Evolutionary conservation across 2,797 vertebrate species (phyloP), one percentile per base, ranked within the genome.

Genomic region (Staurois parvus): DNA sequence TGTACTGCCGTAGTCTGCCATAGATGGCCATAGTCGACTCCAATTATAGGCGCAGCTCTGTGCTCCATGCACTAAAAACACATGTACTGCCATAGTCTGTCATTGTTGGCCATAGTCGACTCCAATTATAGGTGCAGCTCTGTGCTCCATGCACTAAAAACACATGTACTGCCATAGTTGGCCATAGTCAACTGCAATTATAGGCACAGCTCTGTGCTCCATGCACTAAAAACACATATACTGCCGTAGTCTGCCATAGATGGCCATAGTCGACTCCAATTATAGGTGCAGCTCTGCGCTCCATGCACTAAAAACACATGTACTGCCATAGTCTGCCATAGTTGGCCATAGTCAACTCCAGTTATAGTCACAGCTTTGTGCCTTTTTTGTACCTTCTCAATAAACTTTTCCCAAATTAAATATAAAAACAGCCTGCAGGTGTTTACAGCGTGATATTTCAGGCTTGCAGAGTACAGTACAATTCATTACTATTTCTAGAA

Each of bases 391-490:
- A 64, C 59, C n/a, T 64, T 9, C 2, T n/a, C 48, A 64, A 10
- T 9, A 19, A 6, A 37, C 37, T 10, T 26, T 64, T 64, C 59
- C n/a, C 10, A 3, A 64, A 52, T 52, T 45, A 13, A 26, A 12
- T 12, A 64, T 8, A 64, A 26, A 26, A 64, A 26, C n/a, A 64
- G 59, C 59, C n/a, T 26, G 59, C 4, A 21, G 59, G 11, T 26
- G 59, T 64, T 64, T 64, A 26, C 59, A 64, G 59, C 5, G 45
- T 80, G 67, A 80, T 37, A 80, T 48, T 70, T 52, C 29, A 70
- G 4, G 37, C 30, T 15, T 29, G 42, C 67, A 66, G 37, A 52
- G 42, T 79, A 32, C 28, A 15, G 45, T 80, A 28, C 2, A 34
- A 30, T 80, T 69, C n/a, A 64, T 64, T 34, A 24, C 66, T 9